Evolutionary conservation across 1,140 invertebrate species (phyloP).

Genomic region (Diorhabda elongata): DNA sequence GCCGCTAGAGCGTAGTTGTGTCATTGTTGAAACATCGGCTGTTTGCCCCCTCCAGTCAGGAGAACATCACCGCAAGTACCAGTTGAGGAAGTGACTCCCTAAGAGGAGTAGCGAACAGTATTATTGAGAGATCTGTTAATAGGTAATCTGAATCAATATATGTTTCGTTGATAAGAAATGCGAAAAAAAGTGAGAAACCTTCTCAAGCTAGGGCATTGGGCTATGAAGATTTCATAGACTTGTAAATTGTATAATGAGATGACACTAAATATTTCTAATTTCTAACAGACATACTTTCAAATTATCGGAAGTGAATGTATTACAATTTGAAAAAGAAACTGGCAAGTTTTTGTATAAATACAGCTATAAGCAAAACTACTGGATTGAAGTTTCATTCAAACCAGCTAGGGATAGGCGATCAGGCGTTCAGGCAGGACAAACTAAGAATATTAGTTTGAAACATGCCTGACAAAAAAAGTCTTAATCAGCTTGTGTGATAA

Average conservation of each 20-base stretch:
- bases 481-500: background rate
- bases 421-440: background rate
- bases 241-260: slow-evolving; percentile 14
- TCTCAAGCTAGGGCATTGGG: slow-evolving; percentile 17
- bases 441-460: no score
- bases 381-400: slow-evolving; percentile 5
- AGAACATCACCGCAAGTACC: no score
- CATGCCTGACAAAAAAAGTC: background rate
- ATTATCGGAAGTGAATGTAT: slow-evolving; percentile 13
- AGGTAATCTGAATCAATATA: background rate
- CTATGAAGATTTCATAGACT: slow-evolving; percentile 19
- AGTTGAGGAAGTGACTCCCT: no score
- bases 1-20: no score
- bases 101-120: no score
- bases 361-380: slow-evolving; percentile 11
- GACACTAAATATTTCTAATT: background rate
- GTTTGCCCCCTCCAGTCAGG: no score
- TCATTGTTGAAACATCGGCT: no score
- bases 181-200: slow-evolving; percentile 5
- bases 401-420: slow-evolving; percentile 10
- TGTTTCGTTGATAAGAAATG: background rate
- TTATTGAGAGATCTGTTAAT: no score
- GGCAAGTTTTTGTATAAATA: slow-evolving; percentile 14
- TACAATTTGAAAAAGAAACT: slow-evolving; percentile 19
- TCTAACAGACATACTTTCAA: slow-evolving; percentile 16